These are phyloP conservation scores for Pararge aegeria DNA, from an alignment of 1,140 invertebrate genomes.

Conservation along the genomic window DNA sequence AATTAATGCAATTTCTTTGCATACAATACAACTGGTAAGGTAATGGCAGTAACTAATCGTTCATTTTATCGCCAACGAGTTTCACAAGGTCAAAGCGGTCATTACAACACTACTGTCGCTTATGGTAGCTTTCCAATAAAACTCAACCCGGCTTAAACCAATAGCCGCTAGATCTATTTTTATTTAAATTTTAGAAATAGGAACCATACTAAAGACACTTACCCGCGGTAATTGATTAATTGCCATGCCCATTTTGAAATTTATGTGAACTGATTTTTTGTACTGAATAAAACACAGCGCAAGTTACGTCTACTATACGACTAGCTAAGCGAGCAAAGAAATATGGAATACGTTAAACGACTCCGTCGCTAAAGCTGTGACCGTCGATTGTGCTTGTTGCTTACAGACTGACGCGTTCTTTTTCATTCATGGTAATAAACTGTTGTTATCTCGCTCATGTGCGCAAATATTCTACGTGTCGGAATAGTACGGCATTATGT, in stretches of 20 bases:
- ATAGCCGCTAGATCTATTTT: conserved; percentile 25
- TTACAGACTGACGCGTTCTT: conserved; percentile 53
- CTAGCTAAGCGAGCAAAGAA: conserved; percentile 58
- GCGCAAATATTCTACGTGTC: conserved; percentile 27
- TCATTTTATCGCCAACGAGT: conserved; percentile 71
- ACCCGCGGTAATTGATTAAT: conserved; percentile 68
- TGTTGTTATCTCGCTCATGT: conserved; percentile 59
- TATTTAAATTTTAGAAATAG: conserved; percentile 36
- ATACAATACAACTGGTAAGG: conserved; percentile 19
- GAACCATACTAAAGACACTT: conserved; percentile 49
- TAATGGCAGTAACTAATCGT: conserved; percentile 48
- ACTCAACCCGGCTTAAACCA: conserved; percentile 48
- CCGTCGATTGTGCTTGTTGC: conserved; percentile 51
- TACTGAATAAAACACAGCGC: conserved; percentile 39
- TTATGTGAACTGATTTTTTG: conserved; percentile 36
- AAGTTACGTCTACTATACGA: conserved; percentile 51
- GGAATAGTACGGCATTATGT: conserved; percentile 43
- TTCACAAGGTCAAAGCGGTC: conserved; percentile 79
- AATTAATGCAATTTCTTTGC: conserved; percentile 6
- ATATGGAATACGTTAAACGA: conserved; percentile 49
- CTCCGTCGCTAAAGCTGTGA: conserved; percentile 28
- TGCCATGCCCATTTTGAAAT: conserved; percentile 67
- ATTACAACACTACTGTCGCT: conserved; percentile 65
- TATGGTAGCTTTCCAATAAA: conserved; percentile 68
- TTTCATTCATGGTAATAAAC: conserved; percentile 73